Percentiles rank a stretch among this genome's conserved stretches.
phyloP scores from a whole-genome alignment of 2,888 invertebrate genomes.

The Cataglyphis livida region DNA sequence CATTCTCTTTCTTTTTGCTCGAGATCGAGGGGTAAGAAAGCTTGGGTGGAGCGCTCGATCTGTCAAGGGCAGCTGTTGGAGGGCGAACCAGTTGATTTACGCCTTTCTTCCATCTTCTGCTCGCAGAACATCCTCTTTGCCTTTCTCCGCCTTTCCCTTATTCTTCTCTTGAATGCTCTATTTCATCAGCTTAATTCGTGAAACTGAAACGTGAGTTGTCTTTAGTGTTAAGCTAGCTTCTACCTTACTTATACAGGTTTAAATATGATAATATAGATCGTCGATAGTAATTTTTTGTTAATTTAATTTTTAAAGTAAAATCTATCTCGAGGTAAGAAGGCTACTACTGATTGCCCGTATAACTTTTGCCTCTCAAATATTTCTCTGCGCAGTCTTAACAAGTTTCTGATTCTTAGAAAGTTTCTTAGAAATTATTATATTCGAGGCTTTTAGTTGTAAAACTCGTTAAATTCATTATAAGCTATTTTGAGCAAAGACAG shows the following conservation, averaged over 20 bases:
- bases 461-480: slow-evolving; percentile 40
- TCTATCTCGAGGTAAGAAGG: neutral
- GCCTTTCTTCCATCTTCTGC: slow-evolving; percentile 54
- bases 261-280: neutral
- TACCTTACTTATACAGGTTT: neutral
- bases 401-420: slow-evolving; percentile 45
- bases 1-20: slow-evolving; percentile 51
- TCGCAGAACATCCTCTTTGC: slow-evolving; percentile 40
- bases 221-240: slow-evolving; percentile 26
- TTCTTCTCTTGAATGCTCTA: slow-evolving; percentile 49
- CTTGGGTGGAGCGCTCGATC: slow-evolving; percentile 64
- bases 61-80: slow-evolving; percentile 68
- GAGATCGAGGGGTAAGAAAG: slow-evolving; percentile 52
- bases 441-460: slow-evolving; percentile 36
- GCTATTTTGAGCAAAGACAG: slow-evolving; percentile 17
- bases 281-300: neutral
- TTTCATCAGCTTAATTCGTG: slow-evolving; percentile 50
- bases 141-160: slow-evolving; percentile 45
- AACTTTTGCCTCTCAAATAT: slow-evolving; percentile 30
- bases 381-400: slow-evolving; percentile 16
- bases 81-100: slow-evolving; percentile 72
- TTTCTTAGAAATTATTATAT: slow-evolving; percentile 39
- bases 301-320: slow-evolving; percentile 24
- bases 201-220: neutral
- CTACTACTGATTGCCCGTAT: slow-evolving; percentile 18